A percentile compares a stretch with the other conserved stretches of the same genome.
Conservation (phyloP, 2,888 invertebrate species). For the Cephus pulcher region DNA sequence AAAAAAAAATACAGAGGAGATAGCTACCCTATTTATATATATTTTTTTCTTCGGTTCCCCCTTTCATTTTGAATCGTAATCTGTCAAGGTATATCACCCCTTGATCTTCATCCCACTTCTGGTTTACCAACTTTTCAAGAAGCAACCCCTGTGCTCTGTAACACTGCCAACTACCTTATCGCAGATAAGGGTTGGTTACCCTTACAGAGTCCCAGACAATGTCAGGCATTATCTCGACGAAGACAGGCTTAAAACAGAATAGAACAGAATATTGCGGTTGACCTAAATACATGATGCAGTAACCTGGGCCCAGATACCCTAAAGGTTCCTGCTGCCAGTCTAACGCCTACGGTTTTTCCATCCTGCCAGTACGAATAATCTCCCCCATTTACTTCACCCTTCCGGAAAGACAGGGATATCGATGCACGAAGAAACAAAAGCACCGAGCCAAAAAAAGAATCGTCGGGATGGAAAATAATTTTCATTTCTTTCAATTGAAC, state of each 20-base stretch:
- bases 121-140: conserved; percentile 7
- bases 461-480: background rate
- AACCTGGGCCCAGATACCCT: background rate
- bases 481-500: background rate
- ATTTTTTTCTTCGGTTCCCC: background rate
- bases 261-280: background rate
- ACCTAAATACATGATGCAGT: conserved; percentile 22
- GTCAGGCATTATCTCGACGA: background rate
- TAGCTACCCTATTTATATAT: background rate
- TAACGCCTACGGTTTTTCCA: background rate
- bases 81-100: background rate
- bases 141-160: background rate
- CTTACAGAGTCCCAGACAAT: conserved; percentile 5
- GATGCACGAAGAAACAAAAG: background rate
- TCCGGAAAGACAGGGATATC: background rate
- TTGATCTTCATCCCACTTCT: conserved; percentile 7
- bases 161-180: background rate
- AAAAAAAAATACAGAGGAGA: background rate
- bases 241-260: background rate
- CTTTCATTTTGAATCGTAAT: background rate
- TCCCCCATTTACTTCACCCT: background rate
- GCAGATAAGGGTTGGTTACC: background rate
- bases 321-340: background rate
- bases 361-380: background rate
- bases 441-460: background rate